Base-by-base conservation (phyloP, 2,113 vertebrate genomes). In the Ailuropoda melanoleuca region DNA sequence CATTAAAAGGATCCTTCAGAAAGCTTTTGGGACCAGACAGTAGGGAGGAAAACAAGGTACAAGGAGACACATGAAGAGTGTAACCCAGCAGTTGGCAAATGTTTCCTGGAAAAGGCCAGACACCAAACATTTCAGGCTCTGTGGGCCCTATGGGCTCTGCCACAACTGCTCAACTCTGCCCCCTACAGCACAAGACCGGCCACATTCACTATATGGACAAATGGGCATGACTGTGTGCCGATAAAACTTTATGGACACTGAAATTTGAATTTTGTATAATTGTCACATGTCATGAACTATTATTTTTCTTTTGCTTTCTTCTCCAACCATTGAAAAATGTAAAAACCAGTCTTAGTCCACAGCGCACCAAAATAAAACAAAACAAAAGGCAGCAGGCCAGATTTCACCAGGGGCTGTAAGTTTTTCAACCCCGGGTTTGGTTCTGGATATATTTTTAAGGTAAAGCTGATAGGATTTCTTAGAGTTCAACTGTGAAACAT, bases 161-260 rank as follows among this genome's bases (percentile, higher is more conserved):
- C 19, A 4, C 23, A 24, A 15, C 21, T 7, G 9, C 26, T 37
- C 48, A 23, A 0, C 60, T 14, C 58, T 24, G 60, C 1, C 1
- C 6, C 39, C 31, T 8, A 14, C 3, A 12, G 48, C 37, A 14
- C 9, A 12, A 60, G 58, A 24, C n/a, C 60, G 43, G 58, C 21
- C 66, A 12, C 6, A 14, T 8, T 18, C 1, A 0, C 11, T 26
- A 19, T 0, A 0, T 11, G 34, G 48, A 23, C 7, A 8, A 78
- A 37, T 12, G 37, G 24, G 26, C 7, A 0, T 24, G 68, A 29
- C 26, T 37, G 6, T 3, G 18, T 24, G 12, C 29, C 18, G 34
- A 26, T 10, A 64, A 34, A 58, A 84, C 58, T 72, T 60, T 8
- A 50, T 0, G 10, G 77, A 26, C 50, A 55, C n/a, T 11, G 8